Percentiles rank a stretch among this genome's conserved stretches.
Evolutionary conservation across 2,888 invertebrate genomes (phyloP).

Genomic region (Leptura quadrifasciata): DNA sequence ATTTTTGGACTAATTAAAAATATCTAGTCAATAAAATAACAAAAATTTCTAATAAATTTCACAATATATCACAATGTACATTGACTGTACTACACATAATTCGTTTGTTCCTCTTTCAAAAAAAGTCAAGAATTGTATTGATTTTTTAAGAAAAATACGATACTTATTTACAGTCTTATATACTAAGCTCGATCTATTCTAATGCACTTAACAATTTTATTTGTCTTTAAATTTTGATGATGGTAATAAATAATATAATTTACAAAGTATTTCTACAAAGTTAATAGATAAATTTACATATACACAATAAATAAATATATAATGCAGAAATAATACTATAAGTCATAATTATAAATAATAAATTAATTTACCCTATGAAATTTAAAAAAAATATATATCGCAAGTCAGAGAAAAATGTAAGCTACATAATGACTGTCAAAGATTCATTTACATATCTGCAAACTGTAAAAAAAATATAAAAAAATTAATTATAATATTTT

Average conservation of each 20-base stretch:
- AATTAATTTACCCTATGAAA: conserved; percentile 26
- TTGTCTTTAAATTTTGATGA: conserved; percentile 60
- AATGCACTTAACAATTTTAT: conserved; percentile 58
- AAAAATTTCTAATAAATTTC: conserved; percentile 59
- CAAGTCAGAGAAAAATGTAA: conserved; percentile 12
- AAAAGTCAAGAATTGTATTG: conserved; percentile 44
- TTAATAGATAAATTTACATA: conserved; percentile 62
- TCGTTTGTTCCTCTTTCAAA: conserved; percentile 62
- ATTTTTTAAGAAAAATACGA: conserved; percentile 59
- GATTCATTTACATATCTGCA: background rate
- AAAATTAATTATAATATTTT: conserved; percentile 14
- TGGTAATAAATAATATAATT: conserved; percentile 59
- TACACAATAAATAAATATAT: conserved; percentile 57
- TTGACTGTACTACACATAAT: conserved; percentile 68
- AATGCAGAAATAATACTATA: conserved; percentile 52
- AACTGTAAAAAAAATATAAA: conserved; percentile 29
- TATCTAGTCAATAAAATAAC: conserved; percentile 34
- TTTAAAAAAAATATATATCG: conserved; percentile 20
- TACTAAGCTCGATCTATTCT: conserved; percentile 65
- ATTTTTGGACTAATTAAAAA: conserved; percentile 31
- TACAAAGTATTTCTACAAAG: conserved; percentile 56
- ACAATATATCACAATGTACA: conserved; percentile 69
- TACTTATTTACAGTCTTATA: conserved; percentile 66
- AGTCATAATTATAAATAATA: conserved; percentile 36
- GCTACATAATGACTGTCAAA: background rate